Evolutionary conservation across 35 echinoderm and acorn worm genomes (phyloP).

Genomic region (Lytechinus pictus): DNA sequence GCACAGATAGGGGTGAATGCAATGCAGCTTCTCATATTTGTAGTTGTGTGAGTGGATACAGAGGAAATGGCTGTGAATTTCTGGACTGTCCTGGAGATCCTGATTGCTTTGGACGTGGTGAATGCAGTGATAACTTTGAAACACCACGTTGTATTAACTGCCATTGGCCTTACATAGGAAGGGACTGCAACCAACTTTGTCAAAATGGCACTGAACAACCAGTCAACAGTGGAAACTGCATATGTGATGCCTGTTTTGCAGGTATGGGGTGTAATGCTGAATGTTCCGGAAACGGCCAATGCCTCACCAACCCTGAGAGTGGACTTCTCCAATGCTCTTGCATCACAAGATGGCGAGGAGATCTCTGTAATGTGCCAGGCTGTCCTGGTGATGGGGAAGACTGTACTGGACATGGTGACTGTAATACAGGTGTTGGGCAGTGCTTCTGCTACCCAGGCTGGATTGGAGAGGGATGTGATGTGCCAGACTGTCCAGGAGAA

Average conservation of each 20-base stretch:
- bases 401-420: constrained; percentile 81
- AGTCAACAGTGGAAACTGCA: constrained; percentile 83
- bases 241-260: constrained; percentile 77
- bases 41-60: constrained; percentile 73
- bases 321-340: constrained; percentile 61
- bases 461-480: constrained; percentile 78
- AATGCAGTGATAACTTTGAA: constrained; percentile 77
- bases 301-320: constrained; percentile 28
- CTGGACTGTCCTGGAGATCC: constrained; percentile 84
- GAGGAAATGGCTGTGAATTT: constrained; percentile 85
- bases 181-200: constrained; percentile 79
- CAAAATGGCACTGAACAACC: constrained; percentile 69
- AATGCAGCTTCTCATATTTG: constrained; percentile 80
- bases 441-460: constrained; percentile 89
- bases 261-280: constrained; percentile 78
- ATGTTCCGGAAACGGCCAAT: constrained; percentile 79
- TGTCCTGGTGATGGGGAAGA: constrained; percentile 75
- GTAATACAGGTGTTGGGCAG: constrained; percentile 72
- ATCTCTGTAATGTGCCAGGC: constrained; percentile 72
- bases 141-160: constrained; percentile 81
- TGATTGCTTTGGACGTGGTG: constrained; percentile 74
- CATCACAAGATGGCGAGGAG: constrained; percentile 71
- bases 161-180: constrained; percentile 73
- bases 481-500: constrained; percentile 83
- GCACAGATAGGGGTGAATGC: constrained; percentile 78